phyloP scores from a whole-genome alignment of 2,797 vertebrate genomes.

The Hyperoplus lanceolatus region DNA sequence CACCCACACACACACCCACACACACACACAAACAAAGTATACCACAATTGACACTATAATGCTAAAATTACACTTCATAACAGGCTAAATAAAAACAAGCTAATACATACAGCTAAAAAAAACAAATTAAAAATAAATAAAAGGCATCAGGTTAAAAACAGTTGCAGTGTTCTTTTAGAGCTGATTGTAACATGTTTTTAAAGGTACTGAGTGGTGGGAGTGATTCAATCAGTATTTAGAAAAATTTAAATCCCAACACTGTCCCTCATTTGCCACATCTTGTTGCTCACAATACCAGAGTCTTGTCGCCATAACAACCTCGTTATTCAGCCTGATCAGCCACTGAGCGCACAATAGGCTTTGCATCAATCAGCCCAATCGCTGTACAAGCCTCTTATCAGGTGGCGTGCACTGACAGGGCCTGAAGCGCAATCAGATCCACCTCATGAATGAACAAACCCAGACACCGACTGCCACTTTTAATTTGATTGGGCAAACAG shows the following conservation, averaged over 20 bases:
- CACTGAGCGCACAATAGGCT: slow-evolving; percentile 55
- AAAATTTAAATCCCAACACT: not conserved
- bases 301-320: slow-evolving; percentile 68
- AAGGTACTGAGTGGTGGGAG: no score
- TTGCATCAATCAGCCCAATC: slow-evolving; percentile 70
- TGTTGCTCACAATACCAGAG: slow-evolving; percentile 12
- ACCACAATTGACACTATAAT: no score
- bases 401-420: slow-evolving; percentile 53
- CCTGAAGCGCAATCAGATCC: slow-evolving; percentile 75
- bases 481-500: slow-evolving; percentile 76
- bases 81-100: no score
- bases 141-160: no score
- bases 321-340: slow-evolving; percentile 59
- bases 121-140: no score
- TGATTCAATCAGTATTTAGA: slow-evolving; percentile 1
- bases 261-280: slow-evolving; percentile 15
- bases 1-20: no score
- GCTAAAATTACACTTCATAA: no score
- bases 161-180: no score
- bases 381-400: slow-evolving; percentile 70
- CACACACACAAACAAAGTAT: no score
- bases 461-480: slow-evolving; percentile 68
- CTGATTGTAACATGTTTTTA: no score
- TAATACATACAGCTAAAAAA: no score
- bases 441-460: slow-evolving; percentile 63